Evolutionary conservation across 2,113 vertebrate species (phyloP).

Genomic region (Athene noctua): DNA sequence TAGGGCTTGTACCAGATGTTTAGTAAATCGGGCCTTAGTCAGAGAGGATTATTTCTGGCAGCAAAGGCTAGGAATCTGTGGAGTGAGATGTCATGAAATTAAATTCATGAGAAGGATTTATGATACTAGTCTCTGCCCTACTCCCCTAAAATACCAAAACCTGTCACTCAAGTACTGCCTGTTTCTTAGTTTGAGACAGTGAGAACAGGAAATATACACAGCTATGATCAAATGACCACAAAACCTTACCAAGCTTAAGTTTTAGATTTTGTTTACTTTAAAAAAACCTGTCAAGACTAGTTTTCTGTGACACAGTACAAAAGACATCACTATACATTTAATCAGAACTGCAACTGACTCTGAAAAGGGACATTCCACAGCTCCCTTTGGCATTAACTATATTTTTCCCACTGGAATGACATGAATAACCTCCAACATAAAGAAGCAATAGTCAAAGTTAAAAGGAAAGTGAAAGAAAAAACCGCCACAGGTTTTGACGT

Average conservation of each 20-base stretch:
- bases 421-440: not conserved
- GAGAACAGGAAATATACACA: not conserved
- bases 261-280: not conserved
- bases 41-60: conserved; percentile 63
- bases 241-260: not conserved
- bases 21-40: conserved; percentile 55
- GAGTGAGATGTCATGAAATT: conserved; percentile 42
- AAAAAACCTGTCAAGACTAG: not conserved
- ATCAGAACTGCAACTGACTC: not conserved
- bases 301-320: not conserved
- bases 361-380: not conserved
- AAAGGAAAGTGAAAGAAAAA: not conserved
- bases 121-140: not conserved
- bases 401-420: not conserved
- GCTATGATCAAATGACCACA: not conserved
- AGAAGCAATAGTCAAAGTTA: not conserved
- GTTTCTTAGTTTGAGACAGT: conserved; percentile 23
- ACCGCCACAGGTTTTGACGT: not conserved
- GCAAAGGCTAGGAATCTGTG: conserved; percentile 34
- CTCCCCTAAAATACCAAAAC: conserved; percentile 42
- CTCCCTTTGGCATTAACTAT: not conserved
- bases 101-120: conserved; percentile 43
- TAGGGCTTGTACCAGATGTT: conserved; percentile 62
- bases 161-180: conserved; percentile 43
- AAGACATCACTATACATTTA: not conserved